These are phyloP conservation scores for Dipodomys merriami DNA, from an alignment of 2,113 vertebrate genomes.

Conservation along the genomic window DNA sequence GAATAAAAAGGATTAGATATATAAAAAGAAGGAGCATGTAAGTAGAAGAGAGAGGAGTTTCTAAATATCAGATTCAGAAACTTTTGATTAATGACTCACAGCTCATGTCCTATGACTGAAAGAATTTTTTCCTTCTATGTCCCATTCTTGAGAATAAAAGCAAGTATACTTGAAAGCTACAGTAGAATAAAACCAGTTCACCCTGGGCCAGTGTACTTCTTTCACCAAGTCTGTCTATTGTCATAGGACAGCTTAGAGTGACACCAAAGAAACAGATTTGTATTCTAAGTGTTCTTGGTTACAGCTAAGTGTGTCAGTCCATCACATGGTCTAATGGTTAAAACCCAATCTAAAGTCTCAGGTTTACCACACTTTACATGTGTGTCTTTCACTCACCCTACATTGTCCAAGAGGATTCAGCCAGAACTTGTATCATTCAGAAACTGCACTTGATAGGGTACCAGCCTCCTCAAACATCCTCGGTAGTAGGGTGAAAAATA, in stretches of 20 bases:
- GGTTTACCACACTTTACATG: not conserved
- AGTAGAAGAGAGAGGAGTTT: not conserved
- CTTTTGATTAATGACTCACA: constrained; percentile 36
- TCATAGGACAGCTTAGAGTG: not conserved
- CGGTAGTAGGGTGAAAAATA: not conserved
- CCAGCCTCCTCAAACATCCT: not conserved
- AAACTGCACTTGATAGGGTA: not conserved
- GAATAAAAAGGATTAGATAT: constrained; percentile 3
- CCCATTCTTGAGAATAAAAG: not conserved
- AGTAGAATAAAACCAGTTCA: not conserved
- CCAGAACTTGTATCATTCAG: not conserved
- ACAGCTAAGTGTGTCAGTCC: not conserved
- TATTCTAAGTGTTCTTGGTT: not conserved
- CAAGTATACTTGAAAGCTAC: not conserved
- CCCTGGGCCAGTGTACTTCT: not conserved
- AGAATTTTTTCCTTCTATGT: not conserved
- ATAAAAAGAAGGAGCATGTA: not conserved
- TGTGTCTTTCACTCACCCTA: not conserved
- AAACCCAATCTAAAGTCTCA: not conserved
- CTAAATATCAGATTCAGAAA: not conserved
- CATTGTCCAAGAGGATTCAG: no score
- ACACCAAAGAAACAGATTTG: not conserved
- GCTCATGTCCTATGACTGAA: not conserved
- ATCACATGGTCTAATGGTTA: not conserved
- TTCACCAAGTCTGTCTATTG: not conserved